phyloP scores from a whole-genome alignment of 2,113 vertebrate genomes.

The Crotalus viridis region DNA sequence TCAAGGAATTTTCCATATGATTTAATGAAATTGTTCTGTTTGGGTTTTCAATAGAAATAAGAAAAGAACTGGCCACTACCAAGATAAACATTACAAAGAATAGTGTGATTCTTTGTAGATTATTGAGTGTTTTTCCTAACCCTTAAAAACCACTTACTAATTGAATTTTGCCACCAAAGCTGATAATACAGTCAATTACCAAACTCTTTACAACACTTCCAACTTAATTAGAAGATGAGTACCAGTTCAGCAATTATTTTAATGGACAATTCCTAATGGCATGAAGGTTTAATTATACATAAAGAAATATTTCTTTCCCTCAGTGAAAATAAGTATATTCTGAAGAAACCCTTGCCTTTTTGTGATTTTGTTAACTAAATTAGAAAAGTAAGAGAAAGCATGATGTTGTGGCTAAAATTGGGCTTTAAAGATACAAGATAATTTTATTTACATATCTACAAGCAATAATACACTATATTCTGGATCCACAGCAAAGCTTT shows the following conservation, averaged over 20 bases:
- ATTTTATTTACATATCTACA: no score
- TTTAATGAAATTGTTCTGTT: neutral
- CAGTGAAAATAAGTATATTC: neutral
- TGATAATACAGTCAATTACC: neutral
- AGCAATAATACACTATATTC: neutral
- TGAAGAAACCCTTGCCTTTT: neutral
- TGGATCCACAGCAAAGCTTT: neutral
- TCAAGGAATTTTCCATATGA: neutral
- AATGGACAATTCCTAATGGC: neutral
- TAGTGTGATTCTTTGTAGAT: neutral
- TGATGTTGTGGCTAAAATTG: neutral
- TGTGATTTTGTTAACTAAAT: neutral
- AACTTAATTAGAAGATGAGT: neutral
- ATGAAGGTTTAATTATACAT: neutral
- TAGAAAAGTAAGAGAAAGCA: neutral
- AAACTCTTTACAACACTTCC: neutral
- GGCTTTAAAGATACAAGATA: no score
- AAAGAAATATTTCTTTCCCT: neutral
- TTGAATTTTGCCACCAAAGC: neutral
- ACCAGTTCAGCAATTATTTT: neutral
- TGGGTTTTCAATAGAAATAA: neutral
- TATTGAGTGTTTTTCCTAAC: neutral
- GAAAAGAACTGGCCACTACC: neutral
- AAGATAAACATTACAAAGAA: neutral
- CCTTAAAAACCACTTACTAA: neutral